Percentiles rank a stretch among this genome's conserved stretches.
These are phyloP conservation scores for Orientallactaga sibirica DNA, from an alignment of 2,797 vertebrate species.

Conservation along the genomic window DNA sequence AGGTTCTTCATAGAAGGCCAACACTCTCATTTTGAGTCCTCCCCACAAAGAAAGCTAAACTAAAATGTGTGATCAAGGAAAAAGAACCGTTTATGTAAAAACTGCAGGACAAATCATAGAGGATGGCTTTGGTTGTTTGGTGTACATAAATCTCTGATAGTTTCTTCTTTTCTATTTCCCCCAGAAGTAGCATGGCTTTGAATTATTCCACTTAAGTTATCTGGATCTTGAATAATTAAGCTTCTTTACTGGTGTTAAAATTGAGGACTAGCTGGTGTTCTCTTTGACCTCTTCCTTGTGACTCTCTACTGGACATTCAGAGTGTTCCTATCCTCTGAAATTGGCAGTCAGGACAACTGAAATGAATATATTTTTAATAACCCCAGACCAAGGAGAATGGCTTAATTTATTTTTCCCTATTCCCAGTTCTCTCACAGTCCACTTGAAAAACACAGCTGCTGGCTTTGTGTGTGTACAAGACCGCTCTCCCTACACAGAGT, in stretches of 20 bases:
- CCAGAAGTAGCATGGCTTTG: neutral
- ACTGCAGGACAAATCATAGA: neutral
- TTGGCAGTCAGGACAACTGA: neutral
- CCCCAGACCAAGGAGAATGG: conserved; percentile 68
- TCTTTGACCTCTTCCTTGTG: neutral
- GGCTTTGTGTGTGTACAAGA: conserved; percentile 76
- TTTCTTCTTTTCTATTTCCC: neutral
- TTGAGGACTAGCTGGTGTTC: neutral
- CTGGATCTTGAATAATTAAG: neutral
- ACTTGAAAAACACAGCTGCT: conserved; percentile 82
- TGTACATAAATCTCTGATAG: neutral
- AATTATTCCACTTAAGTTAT: neutral
- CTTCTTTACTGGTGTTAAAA: neutral
- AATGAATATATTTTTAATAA: conserved; percentile 76
- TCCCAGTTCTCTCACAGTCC: conserved; percentile 67
- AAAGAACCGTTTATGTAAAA: neutral
- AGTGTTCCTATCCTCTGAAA: conserved; percentile 26
- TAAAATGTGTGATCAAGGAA: neutral
- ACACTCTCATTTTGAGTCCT: conserved; percentile 27
- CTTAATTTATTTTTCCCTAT: conserved; percentile 75
- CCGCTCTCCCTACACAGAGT: conserved; percentile 51
- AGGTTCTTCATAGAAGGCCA: conserved; percentile 44
- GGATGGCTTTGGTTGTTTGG: neutral
- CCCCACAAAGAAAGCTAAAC: conserved; percentile 36
- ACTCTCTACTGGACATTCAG: neutral